Evolutionary conservation across 2,113 vertebrate species (phyloP), one percentile per base, ranked within the genome.

Genomic region (Dipodomys stephensi): DNA sequence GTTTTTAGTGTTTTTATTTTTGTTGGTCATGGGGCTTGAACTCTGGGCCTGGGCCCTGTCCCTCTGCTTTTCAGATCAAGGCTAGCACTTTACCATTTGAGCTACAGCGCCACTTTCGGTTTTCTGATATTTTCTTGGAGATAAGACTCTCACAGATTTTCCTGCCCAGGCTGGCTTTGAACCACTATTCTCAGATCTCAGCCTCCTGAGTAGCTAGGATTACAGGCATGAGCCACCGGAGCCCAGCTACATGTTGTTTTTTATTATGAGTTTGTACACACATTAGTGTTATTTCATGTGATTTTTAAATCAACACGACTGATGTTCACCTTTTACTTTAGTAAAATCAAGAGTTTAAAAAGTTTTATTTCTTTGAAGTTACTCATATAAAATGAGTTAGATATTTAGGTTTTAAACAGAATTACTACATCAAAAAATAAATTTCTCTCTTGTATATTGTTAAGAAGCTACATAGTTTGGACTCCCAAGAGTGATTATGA

Each of bases 321-420:
- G 30, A 27, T 90, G 67, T 32, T 87, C 25, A 60, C 72, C n/a
- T 89, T 95, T 87, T 90, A 76, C 20, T 82, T 87, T 68, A 93
- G 49, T 77, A 76, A 87, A 92, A 64, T 81, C 6, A 49, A 32
- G 57, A 80, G 46, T 69, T 72, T 72, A 3, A 60, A 3, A 60
- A 18, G 7, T 68, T 68, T 71, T 71, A n/a, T 49, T 16, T 62
- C 20, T 62, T 68, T 49, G 18, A n/a, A 23, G 46, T 28, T 44
- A 46, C 30, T 30, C 27, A 65, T 68, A 67, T 67, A 27, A 83
- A 19, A 44, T 67, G 39, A 67, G 27, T 69, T 30, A 69, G 12
- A 69, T 69, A 68, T 15, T 7, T 7, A 30, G 18, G 39, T 78
- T 94, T 49, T 92, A 15, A 86, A 49, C 30, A 28, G 77, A 76